Base-by-base conservation (phyloP, 2,113 vertebrate species). In the Eudorcas thomsonii region DNA sequence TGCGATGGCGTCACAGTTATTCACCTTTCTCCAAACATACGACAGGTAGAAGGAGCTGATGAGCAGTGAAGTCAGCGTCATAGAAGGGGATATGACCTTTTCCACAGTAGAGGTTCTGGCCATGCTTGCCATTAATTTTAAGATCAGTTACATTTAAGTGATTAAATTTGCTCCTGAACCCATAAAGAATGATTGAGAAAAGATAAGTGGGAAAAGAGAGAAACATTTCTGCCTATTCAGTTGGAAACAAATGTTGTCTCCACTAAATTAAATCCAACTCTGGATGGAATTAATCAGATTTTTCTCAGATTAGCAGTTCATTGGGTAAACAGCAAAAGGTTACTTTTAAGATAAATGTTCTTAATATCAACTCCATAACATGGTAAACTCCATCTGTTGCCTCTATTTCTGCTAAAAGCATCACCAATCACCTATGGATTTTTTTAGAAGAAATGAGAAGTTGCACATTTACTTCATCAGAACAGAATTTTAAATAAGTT, bases 261-360 rank as follows among this genome's bases (percentile, higher is more conserved):
- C 52, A 50, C 33, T 91, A 96, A 95, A 90, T 60, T 96, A 50
- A 97, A 91, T 93, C 64, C 89, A 60, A 87, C 77, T 78, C 67
- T 67, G 71, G 67, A 90, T 87, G 28, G 14, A 97, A 89, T 85
- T 96, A 94, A 98, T 96, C 78, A 91, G 86, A 98, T 97, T 97
- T 97, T 86, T 89, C 92, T 91, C 64, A 92, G 91, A 98, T 97
- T 97, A 96, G 33, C 52, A 60, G 60, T 87, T 93, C 89, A 81
- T 57, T 94, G 78, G 50, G 30, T 95, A 98, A 97, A 91, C 62
- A 96, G 78, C 52, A 91, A 94, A 96, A 96, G 83, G 88, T 88
- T 97, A 96, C 77, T 57, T 95, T 92, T 93, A 98, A 97, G 71
- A 96, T 93, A 93, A 97, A 97, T 96, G 77, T 95, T 93, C 94